Base-by-base conservation (phyloP, 37 sponge, comb jelly and placozoan genomes). In the Tethya wilhelma region DNA sequence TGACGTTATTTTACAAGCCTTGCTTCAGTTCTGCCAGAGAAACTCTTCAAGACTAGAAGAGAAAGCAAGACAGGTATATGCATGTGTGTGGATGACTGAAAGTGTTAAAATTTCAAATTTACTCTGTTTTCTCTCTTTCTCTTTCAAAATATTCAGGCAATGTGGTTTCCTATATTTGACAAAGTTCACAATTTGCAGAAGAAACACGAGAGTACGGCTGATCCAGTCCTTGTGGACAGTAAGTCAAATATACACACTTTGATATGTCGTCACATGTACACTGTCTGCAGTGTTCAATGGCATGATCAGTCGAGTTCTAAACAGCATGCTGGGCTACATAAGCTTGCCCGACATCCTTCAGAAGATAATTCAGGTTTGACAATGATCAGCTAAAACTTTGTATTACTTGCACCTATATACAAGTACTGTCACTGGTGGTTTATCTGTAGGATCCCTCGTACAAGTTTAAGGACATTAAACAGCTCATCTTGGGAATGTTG, bases 391-490 rank as follows among this genome's bases (percentile, higher is more conserved):
- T 4, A n/a, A 7, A 42, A 31, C 7, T 44, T 22, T 34, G 7
- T 67, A 36, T 29, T 7, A 11, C 6, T 67, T 38, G 67, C 67
- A 25, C 28, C 7, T 26, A 26, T 26, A 60, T 60, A 25, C 7
- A n/a, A n/a, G 7, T 60, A n/a, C 28, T 60, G 22, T 12, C 6
- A n/a, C 28, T 60, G 22, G 22, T 25, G 22, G 22, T 29, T 76
- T 26, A 4, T 76, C 75, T 56, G 8, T 41, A 90, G 86, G 86
- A 86, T 75, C 60, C 63, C 3, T 59, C 66, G 36, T 87, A 72
- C 38, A 77, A 83, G 68, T 90, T 94, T 56, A 87, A 87, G 59
- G 91, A 94, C 64, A 73, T 94, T 33, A 94, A 87, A 36, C 75
- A 79, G 29, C 77, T 90, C 1, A 71, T 94, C 3, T 59, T 94